A percentile compares a stretch with the other conserved stretches of the same genome.
Conservation (phyloP, 2,888 invertebrate genomes). For the Crepidodera aurea region DNA sequence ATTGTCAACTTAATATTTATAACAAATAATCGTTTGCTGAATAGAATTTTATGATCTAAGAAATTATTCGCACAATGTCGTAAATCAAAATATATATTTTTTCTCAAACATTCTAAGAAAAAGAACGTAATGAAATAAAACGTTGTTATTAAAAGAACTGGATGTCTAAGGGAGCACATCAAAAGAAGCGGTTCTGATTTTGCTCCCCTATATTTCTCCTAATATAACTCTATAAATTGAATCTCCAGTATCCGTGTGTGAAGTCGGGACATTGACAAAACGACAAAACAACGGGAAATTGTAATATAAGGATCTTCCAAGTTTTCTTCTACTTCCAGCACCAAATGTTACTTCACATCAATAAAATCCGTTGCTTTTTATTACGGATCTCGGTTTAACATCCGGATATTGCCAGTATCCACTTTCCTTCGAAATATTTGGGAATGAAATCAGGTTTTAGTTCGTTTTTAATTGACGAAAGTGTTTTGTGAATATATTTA, state of each 20-base stretch:
- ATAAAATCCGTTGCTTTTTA: constrained; percentile 41
- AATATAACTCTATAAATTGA: constrained; percentile 48
- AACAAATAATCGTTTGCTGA: no score
- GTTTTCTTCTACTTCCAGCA: constrained; percentile 28
- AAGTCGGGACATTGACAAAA: constrained; percentile 39
- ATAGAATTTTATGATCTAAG: no score
- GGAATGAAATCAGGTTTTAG: neutral
- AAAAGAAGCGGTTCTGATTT: constrained; percentile 25
- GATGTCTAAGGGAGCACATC: constrained; percentile 20
- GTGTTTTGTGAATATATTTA: no score
- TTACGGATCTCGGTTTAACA: constrained; percentile 37
- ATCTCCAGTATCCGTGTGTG: constrained; percentile 45
- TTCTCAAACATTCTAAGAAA: neutral
- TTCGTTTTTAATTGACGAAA: no score
- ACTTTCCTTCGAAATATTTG: constrained; percentile 20
- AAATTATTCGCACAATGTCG: neutral
- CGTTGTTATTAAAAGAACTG: constrained; percentile 23
- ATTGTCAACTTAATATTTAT: no score
- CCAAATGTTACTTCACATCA: constrained; percentile 41
- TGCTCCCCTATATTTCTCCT: constrained; percentile 38
- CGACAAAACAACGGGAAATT: constrained; percentile 47
- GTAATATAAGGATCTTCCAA: constrained; percentile 42
- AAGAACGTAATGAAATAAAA: constrained; percentile 23
- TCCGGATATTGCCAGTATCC: constrained; percentile 22
- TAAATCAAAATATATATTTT: neutral